Evolutionary conservation across 2,797 vertebrate species (phyloP).

Genomic region (Trachops cirrhosus): DNA sequence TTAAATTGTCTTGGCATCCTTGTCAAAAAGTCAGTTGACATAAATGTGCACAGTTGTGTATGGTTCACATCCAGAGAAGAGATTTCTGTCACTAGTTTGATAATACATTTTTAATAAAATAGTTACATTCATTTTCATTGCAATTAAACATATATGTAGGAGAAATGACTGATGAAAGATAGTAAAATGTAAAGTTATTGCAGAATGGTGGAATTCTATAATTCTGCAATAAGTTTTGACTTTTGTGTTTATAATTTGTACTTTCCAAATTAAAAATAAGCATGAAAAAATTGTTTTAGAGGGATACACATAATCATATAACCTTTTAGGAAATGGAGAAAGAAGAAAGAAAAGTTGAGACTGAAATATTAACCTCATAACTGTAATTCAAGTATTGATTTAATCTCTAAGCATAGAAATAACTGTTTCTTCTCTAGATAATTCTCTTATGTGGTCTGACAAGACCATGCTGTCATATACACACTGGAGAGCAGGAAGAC

Average conservation of each 20-base stretch:
- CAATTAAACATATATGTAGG: background rate
- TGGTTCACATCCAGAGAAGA: background rate
- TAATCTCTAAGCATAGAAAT: slow-evolving; percentile 54
- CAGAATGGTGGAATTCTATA: background rate
- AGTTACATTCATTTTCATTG: background rate
- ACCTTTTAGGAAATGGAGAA: background rate
- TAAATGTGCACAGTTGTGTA: background rate
- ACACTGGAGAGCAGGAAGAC: slow-evolving; percentile 92
- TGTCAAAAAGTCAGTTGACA: background rate
- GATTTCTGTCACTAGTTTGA: slow-evolving; percentile 3
- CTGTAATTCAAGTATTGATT: slow-evolving; percentile 32
- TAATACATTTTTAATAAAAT: slow-evolving; percentile 4
- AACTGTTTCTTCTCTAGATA: slow-evolving; percentile 76
- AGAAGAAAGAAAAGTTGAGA: background rate
- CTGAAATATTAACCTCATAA: slow-evolving; percentile 24
- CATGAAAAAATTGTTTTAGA: background rate
- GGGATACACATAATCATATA: background rate
- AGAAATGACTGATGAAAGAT: slow-evolving; percentile 4
- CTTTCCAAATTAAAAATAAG: slow-evolving; percentile 40
- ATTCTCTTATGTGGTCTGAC: slow-evolving; percentile 91
- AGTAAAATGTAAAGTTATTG: slow-evolving; percentile 1
- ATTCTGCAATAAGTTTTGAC: background rate
- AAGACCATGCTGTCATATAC: slow-evolving; percentile 91
- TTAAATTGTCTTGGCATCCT: background rate
- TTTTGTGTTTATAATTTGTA: slow-evolving; percentile 25